These are phyloP conservation scores for Philopotamus ludificatus DNA, from an alignment of 1,140 invertebrate genomes.

Conservation along the genomic window DNA sequence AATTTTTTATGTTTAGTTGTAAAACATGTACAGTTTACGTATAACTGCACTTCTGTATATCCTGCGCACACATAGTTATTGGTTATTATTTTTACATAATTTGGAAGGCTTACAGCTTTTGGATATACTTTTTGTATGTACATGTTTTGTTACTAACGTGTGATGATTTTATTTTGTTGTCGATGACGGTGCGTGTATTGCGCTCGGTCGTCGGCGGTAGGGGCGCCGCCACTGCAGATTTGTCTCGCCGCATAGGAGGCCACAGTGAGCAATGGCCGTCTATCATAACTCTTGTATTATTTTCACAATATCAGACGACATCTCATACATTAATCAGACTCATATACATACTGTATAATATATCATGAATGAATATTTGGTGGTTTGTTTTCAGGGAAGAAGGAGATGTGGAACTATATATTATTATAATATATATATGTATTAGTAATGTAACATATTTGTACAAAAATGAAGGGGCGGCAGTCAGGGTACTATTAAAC, in stretches of 20 bases:
- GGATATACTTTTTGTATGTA: conserved; percentile 55
- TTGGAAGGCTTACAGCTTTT: conserved; percentile 58
- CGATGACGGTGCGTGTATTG: neutral
- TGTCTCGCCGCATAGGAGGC: conserved; percentile 31
- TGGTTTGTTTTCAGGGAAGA: conserved; percentile 57
- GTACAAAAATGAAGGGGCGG: conserved; percentile 49
- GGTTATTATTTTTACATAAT: conserved; percentile 56
- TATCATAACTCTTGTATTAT: conserved; percentile 42
- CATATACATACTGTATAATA: conserved; percentile 45
- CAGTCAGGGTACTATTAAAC: conserved; percentile 47
- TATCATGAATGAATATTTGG: conserved; percentile 51
- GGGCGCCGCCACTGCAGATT: conserved; percentile 43
- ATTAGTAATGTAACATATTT: conserved; percentile 48
- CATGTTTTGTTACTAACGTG: conserved; percentile 60
- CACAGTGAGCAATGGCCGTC: conserved; percentile 36
- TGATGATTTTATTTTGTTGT: conserved; percentile 50
- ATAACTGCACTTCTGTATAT: conserved; percentile 58
- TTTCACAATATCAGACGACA: conserved; percentile 48
- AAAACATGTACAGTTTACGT: conserved; percentile 61
- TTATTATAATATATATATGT: conserved; percentile 42
- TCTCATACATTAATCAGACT: conserved; percentile 49
- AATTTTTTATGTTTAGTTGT: conserved; percentile 57
- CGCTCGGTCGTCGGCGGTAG: conserved; percentile 32
- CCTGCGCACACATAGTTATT: conserved; percentile 52
- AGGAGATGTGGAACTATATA: conserved; percentile 47